Percentiles rank a stretch among this genome's conserved stretches.
phyloP scores from a whole-genome alignment of 2,113 vertebrate genomes.

The Macheiramphus alcinus region DNA sequence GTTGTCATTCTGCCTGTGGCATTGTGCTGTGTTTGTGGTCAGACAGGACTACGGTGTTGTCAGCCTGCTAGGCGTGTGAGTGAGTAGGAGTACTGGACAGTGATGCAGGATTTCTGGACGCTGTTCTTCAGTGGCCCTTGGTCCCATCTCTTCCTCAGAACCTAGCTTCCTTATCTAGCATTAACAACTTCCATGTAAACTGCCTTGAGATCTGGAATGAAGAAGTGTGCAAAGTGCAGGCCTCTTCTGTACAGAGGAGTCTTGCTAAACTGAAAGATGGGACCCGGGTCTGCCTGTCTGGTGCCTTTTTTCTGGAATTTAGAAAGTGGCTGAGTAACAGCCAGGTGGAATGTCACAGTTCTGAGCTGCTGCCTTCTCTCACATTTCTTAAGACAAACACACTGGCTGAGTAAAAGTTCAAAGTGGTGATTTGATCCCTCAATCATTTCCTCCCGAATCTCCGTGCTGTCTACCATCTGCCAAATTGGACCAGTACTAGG shows the following conservation, averaged over 20 bases:
- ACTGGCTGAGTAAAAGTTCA: not conserved
- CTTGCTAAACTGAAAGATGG: not conserved
- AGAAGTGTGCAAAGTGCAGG: not conserved
- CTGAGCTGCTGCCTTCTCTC: not conserved
- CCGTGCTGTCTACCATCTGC: not conserved
- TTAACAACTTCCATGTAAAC: not conserved
- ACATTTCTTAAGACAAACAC: not conserved
- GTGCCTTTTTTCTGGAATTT: not conserved
- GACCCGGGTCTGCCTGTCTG: not conserved
- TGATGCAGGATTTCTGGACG: not conserved
- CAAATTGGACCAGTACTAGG: not conserved
- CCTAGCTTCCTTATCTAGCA: not conserved
- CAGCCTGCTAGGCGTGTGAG: not conserved
- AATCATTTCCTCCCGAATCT: slow-evolving; percentile 45
- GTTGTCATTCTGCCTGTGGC: not conserved
- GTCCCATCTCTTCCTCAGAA: not conserved
- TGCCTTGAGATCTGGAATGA: not conserved
- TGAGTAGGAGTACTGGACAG: not conserved
- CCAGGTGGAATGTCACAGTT: not conserved
- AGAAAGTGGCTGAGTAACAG: not conserved
- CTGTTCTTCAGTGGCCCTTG: not conserved
- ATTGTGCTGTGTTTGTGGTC: not conserved
- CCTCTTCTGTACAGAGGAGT: not conserved
- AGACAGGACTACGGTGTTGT: not conserved
- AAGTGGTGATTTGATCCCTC: slow-evolving; percentile 17